Evolutionary conservation across 2,888 invertebrate genomes (phyloP).

Genomic region (Orthosia cruda): DNA sequence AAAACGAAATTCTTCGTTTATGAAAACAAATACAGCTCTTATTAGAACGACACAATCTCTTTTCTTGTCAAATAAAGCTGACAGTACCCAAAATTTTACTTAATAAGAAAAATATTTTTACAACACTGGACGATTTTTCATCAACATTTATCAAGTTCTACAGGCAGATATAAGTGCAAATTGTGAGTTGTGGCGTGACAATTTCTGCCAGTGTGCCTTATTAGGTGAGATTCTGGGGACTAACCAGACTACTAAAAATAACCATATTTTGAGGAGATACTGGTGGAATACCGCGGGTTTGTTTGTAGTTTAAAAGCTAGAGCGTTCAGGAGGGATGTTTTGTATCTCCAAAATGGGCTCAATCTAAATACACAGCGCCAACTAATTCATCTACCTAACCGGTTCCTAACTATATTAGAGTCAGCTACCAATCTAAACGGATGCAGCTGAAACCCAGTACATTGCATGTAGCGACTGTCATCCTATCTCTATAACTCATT

Average conservation of each 20-base stretch:
- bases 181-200: constrained; percentile 15
- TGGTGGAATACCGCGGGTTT: not conserved
- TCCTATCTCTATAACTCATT: no score
- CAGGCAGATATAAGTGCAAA: not conserved
- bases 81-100: no score
- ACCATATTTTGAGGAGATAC: constrained; percentile 10
- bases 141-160: constrained; percentile 24
- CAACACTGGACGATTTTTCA: constrained; percentile 7
- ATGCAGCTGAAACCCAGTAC: no score
- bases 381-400: no score
- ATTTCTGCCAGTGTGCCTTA: constrained; percentile 46
- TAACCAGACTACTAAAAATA: constrained; percentile 29
- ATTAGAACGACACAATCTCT: not conserved
- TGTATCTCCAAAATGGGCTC: no score
- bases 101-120: constrained; percentile 7
- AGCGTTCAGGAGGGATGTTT: not conserved
- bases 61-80: constrained; percentile 10
- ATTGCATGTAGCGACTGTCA: no score
- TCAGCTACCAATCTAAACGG: no score
- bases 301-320: not conserved
- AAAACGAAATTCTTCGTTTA: not conserved
- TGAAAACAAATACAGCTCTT: not conserved
- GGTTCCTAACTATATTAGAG: no score
- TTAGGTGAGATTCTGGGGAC: constrained; percentile 20
- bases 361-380: no score